These are phyloP conservation scores for Brenthis ino DNA, from an alignment of 2,888 invertebrate genomes.

Conservation along the genomic window DNA sequence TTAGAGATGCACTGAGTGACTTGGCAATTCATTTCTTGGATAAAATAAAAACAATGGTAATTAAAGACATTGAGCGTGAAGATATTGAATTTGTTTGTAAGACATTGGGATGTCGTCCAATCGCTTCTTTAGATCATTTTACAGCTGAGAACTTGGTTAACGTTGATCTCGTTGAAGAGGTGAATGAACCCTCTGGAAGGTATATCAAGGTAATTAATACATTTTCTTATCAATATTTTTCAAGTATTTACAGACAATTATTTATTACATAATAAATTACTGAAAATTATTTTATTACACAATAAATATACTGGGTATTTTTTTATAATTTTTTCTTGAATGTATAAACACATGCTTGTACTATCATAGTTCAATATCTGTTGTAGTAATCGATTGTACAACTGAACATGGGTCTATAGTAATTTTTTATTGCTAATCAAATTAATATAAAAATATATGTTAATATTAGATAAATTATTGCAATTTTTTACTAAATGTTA, in stretches of 20 bases:
- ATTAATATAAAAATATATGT: no score
- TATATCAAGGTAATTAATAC: conserved; percentile 88
- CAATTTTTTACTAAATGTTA: no score
- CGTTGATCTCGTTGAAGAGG: conserved; percentile 97
- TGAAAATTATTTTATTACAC: no score
- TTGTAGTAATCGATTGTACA: no score
- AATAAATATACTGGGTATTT: no score
- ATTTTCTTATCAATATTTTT: neutral
- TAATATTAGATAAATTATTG: no score
- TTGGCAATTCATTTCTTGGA: conserved; percentile 98
- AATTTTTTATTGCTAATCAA: no score
- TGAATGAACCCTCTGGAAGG: conserved; percentile 92
- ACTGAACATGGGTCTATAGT: no score
- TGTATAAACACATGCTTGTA: no score
- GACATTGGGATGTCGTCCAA: conserved; percentile 95
- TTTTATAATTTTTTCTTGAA: no score
- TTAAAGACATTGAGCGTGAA: conserved; percentile 98
- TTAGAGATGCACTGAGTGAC: conserved; percentile 98
- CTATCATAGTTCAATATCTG: neutral
- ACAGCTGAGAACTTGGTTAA: conserved; percentile 93
- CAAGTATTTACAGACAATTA: no score
- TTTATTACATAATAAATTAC: no score
- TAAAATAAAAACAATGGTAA: conserved; percentile 99
- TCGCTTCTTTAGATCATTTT: conserved; percentile 99
- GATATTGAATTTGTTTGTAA: conserved; percentile 99